phyloP scores from a whole-genome alignment of 2,888 invertebrate species.

The Pammene fasciana region DNA sequence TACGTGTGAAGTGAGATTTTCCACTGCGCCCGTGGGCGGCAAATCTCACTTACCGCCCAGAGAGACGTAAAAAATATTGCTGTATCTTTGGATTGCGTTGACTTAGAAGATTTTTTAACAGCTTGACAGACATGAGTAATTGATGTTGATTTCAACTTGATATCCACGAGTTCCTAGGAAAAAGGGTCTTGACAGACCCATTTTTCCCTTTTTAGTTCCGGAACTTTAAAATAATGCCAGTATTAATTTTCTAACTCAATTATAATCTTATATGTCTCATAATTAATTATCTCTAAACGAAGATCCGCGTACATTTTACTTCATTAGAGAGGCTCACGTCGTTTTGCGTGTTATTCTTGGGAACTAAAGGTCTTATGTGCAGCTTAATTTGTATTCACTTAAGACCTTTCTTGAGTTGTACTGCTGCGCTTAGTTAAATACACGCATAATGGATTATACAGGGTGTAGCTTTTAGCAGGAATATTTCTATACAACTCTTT shows the following conservation, averaged over 20 bases:
- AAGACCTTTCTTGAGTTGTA: not conserved
- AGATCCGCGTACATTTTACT: conserved; percentile 25
- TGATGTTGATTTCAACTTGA: too few species aligned
- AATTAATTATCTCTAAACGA: conserved; percentile 33
- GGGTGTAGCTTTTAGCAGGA: not conserved
- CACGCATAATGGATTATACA: conserved; percentile 4
- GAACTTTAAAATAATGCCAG: not conserved
- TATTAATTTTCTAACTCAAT: conserved; percentile 14
- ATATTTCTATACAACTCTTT: not conserved
- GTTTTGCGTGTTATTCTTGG: not conserved
- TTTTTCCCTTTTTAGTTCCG: too few species aligned
- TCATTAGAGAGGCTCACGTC: conserved; percentile 14
- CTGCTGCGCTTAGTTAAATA: conserved; percentile 5
- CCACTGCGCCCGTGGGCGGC: too few species aligned
- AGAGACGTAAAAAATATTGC: too few species aligned
- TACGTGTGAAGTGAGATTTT: too few species aligned
- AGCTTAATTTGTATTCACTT: not conserved
- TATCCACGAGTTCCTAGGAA: too few species aligned
- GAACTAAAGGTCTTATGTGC: not conserved
- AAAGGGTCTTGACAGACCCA: too few species aligned
- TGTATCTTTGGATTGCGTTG: too few species aligned
- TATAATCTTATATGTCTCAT: conserved; percentile 21
- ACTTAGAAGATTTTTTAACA: too few species aligned
- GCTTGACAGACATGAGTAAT: too few species aligned
- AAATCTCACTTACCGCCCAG: too few species aligned